phyloP scores from a whole-genome alignment of 2,888 invertebrate species.

The Parasteatoda lunata region DNA sequence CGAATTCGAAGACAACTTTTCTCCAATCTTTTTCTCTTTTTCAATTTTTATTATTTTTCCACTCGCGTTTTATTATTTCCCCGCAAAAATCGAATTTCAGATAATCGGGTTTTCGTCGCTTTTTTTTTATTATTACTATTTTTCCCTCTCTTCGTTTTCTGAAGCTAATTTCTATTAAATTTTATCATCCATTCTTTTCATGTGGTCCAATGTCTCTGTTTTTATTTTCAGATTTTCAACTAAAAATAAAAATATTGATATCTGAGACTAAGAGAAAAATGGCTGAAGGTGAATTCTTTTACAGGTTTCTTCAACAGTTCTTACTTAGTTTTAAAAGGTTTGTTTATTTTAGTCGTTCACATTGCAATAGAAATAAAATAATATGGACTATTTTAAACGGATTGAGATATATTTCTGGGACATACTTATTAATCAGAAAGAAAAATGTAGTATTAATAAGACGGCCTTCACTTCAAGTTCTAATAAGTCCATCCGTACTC shows the following conservation, averaged over 20 bases:
- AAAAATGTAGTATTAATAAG: no score
- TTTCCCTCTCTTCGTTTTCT: not conserved
- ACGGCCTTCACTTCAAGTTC: no score
- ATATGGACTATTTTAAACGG: no score
- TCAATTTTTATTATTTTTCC: not conserved
- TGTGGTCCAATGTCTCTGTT: not conserved
- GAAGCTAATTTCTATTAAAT: constrained; percentile 56
- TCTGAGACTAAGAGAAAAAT: no score
- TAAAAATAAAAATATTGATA: not conserved
- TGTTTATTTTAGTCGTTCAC: no score
- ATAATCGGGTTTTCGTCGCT: constrained; percentile 55
- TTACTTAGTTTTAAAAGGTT: no score
- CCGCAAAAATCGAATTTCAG: constrained; percentile 47
- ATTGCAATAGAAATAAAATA: no score
- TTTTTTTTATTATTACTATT: not conserved
- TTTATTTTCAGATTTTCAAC: not conserved
- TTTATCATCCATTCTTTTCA: constrained; percentile 19
- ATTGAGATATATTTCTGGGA: no score
- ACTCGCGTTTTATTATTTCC: not conserved
- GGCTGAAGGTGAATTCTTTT: no score
- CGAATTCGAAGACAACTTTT: constrained; percentile 25
- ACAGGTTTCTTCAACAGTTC: no score
- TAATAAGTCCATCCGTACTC: no score
- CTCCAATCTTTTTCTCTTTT: not conserved
- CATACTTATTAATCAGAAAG: no score